These are phyloP conservation scores for Larimichthys polyactis DNA, from an alignment of 2,113 vertebrate species.

Conservation along the genomic window DNA sequence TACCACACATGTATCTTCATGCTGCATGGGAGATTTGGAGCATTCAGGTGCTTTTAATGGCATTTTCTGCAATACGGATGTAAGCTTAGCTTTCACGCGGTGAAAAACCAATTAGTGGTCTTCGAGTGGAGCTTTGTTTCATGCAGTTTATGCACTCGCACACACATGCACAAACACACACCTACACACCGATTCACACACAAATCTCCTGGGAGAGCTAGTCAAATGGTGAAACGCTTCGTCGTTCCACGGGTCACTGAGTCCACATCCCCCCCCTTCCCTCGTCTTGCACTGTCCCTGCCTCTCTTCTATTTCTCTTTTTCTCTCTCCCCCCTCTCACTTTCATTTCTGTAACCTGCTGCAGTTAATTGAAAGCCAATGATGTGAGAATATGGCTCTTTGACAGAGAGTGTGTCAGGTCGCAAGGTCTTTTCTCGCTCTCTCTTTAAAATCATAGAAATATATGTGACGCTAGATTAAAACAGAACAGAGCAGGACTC, in stretches of 20 bases:
- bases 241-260: conserved; percentile 70
- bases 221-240: conserved; percentile 71
- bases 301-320: conserved; percentile 16
- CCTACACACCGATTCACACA: conserved; percentile 57
- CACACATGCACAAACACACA: conserved; percentile 8
- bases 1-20: neutral
- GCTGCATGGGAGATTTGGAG: conserved; percentile 1
- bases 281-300: neutral
- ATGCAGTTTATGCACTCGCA: conserved; percentile 20
- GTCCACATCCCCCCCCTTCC: conserved; percentile 41
- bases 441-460: conserved; percentile 51
- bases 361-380: conserved; percentile 83
- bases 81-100: conserved; percentile 32
- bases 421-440: conserved; percentile 53
- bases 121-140: conserved; percentile 43
- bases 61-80: conserved; percentile 22
- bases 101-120: conserved; percentile 56
- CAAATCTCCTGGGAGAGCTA: conserved; percentile 71
- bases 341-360: conserved; percentile 73
- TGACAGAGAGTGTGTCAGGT: conserved; percentile 62
- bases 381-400: conserved; percentile 80
- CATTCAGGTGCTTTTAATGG: conserved; percentile 29
- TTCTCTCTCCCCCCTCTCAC: conserved; percentile 11
- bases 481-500: conserved; percentile 37
- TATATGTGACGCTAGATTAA: conserved; percentile 57